phyloP scores from a whole-genome alignment of 2,888 invertebrate genomes.

The Gisinianus flammeolus region DNA sequence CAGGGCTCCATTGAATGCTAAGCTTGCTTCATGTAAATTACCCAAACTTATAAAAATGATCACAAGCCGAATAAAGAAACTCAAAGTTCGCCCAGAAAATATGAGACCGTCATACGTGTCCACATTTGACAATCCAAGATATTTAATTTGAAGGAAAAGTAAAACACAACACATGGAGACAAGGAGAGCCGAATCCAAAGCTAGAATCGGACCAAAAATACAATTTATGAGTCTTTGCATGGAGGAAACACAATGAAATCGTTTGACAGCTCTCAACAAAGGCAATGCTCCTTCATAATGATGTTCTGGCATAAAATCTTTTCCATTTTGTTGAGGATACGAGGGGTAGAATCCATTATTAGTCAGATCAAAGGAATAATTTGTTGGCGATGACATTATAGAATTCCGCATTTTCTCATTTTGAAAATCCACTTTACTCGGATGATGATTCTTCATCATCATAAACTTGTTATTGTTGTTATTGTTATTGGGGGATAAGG shows the following conservation, averaged over 20 bases:
- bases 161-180: conserved; percentile 51
- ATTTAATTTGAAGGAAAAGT: conserved; percentile 51
- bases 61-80: conserved; percentile 46
- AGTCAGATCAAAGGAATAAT: too few species aligned
- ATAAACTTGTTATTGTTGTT: too few species aligned
- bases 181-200: conserved; percentile 50
- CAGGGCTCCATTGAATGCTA: conserved; percentile 48
- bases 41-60: conserved; percentile 53
- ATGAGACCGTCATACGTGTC: conserved; percentile 44
- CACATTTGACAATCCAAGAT: conserved; percentile 42
- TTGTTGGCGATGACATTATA: too few species aligned
- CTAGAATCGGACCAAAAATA: conserved; percentile 54
- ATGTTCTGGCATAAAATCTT: neutral
- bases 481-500: too few species aligned
- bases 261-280: conserved; percentile 49
- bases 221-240: conserved; percentile 54
- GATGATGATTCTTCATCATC: too few species aligned
- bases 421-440: too few species aligned
- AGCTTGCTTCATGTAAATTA: conserved; percentile 48
- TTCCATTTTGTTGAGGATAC: neutral
- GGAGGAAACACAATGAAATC: conserved; percentile 50
- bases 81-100: conserved; percentile 33
- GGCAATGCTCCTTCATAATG: conserved; percentile 31
- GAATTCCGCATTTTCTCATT: too few species aligned
- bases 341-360: too few species aligned